Evolutionary conservation across 2,888 invertebrate species (phyloP), one percentile per base, ranked within the genome.

Genomic region (Troides oblongomaculatus): DNA sequence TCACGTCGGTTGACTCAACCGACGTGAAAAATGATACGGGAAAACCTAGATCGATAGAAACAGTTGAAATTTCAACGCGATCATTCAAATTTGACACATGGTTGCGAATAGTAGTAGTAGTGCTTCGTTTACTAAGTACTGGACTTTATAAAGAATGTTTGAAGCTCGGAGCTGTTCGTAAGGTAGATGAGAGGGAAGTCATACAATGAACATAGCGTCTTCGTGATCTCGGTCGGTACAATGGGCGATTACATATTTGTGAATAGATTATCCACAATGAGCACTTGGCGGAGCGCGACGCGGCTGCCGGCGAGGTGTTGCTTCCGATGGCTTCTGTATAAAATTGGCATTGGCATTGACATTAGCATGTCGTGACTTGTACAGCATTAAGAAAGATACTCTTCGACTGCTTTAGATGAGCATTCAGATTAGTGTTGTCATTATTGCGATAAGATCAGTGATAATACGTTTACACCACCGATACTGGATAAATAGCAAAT

Each of bases 161-260:
- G 14, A 46, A 46, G 14, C 12, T 46, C 14, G 77, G 76, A 80
- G 77, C 64, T 72, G 74, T 75, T 75, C 74, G 75, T 73, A 74
- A 74, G 74, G 73, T 72, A 70, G 66, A 75, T 73, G 69, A 67
- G 66, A 73, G 69, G 70, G 68, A 62, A 70, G 73, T 72, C 53
- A 73, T 74, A 74, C 80, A 76, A 80, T 73, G 74, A 76, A 81
- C 84, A 87, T 89, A 87, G 87, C 78, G 69, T 74, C 81, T 77
- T 91, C 90, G 91, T 91, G 91, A 89, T 86, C 78, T 75, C 74
- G 70, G 73, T 60, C 73, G 74, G 87, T 84, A 91, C 90, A 90
- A 90, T 90, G 81, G 89, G 78, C 86, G 87, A 90, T 90, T 89
- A 88, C 84, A 80, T 82, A 79, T 82, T 84, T 84, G 81, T 81